Evolutionary conservation across 2,888 invertebrate genomes (phyloP), one percentile per base, ranked within the genome.

Genomic region (Busseola fusca): DNA sequence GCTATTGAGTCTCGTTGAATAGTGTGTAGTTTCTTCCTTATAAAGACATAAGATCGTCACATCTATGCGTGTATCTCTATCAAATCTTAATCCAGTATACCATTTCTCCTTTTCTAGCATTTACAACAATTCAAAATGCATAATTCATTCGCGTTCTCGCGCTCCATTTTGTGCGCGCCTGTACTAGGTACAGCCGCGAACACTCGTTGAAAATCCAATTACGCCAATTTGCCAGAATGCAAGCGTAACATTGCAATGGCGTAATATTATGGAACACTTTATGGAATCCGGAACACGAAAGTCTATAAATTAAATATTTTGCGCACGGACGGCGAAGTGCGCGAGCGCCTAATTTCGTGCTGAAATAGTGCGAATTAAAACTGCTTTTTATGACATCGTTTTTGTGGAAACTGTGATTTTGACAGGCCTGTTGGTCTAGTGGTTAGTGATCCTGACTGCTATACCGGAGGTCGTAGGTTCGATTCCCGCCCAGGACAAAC

Each of bases 221-320:
- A 73, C 81, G 74, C 76, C 79, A 87, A 82, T 81, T 80, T 78
- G 63, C 64, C 57, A 63, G 67, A 66, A 72, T 66, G 68, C 71
- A 79, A 76, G 78, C 78, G 74, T 79, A 84, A 82, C 75, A 78
- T 78, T 78, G 69, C 68, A 79, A 82, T 80, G 63, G 59, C 74
- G 84, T 83, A 83, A 83, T 81, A 84, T 85, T 87, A 86, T 82
- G 78, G 82, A 86, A 87, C 72, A 74, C 65, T 78, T 74, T 64
- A 71, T 75, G 78, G 85, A 83, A 86, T 84, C 81, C 85, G 86
- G 83, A 87, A 86, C 72, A 78, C 78, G 74, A 80, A 79, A 76
- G 75, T 57, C 65, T 76, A 76, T 80, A 80, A 84, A 86, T 84
- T 77, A 72, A 80, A 80, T 69, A 81, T 78, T 84, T 82, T 64